Evolutionary conservation across 1,140 invertebrate species (phyloP), one percentile per base, ranked within the genome.

Genomic region (Bombus vancouverensis): DNA sequence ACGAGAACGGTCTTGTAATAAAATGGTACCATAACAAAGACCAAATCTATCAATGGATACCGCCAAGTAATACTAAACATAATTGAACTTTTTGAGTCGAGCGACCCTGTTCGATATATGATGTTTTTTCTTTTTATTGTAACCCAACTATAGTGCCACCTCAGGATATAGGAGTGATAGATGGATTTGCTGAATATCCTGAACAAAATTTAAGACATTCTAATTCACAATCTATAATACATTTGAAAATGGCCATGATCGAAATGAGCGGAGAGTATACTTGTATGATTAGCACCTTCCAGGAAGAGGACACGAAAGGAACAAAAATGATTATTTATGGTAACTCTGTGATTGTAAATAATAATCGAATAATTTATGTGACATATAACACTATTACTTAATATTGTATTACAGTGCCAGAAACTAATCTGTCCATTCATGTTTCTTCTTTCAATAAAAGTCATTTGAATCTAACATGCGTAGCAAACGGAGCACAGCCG

Each of bases 1-100:
- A 94, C 0, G 95, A 96, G 34, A 93, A 94, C 25, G 97, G 96
- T 62, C 93, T 98, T 57, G 96, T 97, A 47, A 96, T 98, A 80
- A 97, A 97, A 93, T 98, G 97, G 97, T 97, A 96, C 92, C 97
- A 97, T 92, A 96, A 97, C 88, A 95, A 95, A 2, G 93, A 95
- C 65, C 97, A 96, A 13, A 96, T 98, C 34, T 98, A 98, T 92
- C 97, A 98, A 92, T 98, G 97, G 97, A 97, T 98, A 83, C 96
- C 96, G 22, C 95, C 95, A 34, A 95, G 96, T 89, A 96, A 96
- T 88, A 39, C 44, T 37, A 28, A n/a, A 25, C 6, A 10, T 8
- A 13, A 15, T 74, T 34, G 1, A 37, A 47, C 10, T 32, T 34
- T 66, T 76, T 6, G 12, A 83, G 4, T 6, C 3, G 8, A 2